These are phyloP conservation scores for Panthera uncia DNA, from an alignment of 2,113 vertebrate genomes.

Conservation along the genomic window DNA sequence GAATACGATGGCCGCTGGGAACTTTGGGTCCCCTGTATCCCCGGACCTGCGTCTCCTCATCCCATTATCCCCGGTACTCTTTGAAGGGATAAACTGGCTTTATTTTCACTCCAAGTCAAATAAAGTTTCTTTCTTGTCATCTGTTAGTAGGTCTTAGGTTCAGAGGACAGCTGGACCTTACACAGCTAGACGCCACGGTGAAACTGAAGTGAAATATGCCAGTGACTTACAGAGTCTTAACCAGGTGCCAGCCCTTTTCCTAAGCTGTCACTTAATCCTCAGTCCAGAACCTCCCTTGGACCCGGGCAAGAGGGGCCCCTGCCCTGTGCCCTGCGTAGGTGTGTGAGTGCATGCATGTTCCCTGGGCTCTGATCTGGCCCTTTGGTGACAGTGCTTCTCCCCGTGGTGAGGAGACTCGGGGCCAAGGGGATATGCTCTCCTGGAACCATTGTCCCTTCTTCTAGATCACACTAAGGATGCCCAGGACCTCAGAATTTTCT, in stretches of 20 bases:
- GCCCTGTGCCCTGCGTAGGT: accelerated
- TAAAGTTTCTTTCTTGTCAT: constrained; percentile 70
- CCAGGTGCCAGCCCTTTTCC: neutral
- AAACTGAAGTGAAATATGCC: neutral
- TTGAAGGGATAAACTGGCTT: constrained; percentile 68
- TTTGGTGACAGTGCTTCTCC: neutral
- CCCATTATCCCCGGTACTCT: neutral
- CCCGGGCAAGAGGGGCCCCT: neutral
- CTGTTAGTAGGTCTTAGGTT: constrained; percentile 11
- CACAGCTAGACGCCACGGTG: neutral
- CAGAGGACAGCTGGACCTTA: constrained; percentile 16
- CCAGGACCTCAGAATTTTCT: neutral
- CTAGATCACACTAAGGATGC: neutral
- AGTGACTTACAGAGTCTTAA: neutral
- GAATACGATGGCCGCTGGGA: constrained; percentile 67
- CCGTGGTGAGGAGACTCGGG: neutral
- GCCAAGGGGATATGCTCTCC: no score
- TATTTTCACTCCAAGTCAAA: constrained; percentile 76
- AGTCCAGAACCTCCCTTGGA: neutral
- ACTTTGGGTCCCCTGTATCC: constrained; percentile 41
- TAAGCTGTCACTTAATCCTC: neutral
- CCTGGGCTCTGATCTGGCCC: accelerated
- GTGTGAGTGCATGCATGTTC: no score
- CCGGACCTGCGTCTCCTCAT: neutral
- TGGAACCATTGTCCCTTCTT: neutral